phyloP scores from a whole-genome alignment of 2,797 vertebrate species.

The Champsocephalus gunnari region DNA sequence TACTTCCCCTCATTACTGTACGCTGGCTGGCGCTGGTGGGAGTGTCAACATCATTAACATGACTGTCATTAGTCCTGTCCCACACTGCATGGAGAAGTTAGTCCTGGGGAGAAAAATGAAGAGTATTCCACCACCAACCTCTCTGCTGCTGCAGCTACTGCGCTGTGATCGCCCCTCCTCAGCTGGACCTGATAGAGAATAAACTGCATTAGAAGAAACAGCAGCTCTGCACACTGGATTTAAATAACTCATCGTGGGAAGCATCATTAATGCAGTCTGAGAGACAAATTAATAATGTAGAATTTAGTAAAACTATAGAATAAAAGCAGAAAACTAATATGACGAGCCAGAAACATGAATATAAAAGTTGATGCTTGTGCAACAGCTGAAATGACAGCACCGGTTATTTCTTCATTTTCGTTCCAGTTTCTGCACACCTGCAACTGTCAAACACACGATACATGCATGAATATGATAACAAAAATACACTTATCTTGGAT shows the following conservation, averaged over 20 bases:
- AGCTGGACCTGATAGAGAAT: conserved; percentile 36
- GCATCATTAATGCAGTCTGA: neutral
- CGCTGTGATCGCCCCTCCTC: conserved; percentile 43
- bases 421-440: neutral
- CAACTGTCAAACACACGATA: conserved; percentile 14
- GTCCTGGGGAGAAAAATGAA: conserved; percentile 81
- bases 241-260: conserved; percentile 26
- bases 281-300: conserved; percentile 5
- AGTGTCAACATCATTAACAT: conserved; percentile 87
- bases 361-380: conserved; percentile 9
- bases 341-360: neutral
- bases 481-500: neutral
- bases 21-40: conserved; percentile 82
- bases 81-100: conserved; percentile 76
- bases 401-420: neutral
- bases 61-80: conserved; percentile 85
- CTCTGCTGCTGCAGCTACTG: conserved; percentile 42
- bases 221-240: conserved; percentile 6
- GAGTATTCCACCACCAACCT: conserved; percentile 66
- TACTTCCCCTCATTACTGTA: conserved; percentile 81
- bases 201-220: conserved; percentile 21
- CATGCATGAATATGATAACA: neutral
- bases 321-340: neutral
- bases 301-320: conserved; percentile 12
- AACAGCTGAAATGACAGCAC: conserved; percentile 8